Evolutionary conservation across 35 echinoderm and acorn worm species (phyloP), one percentile per base, ranked within the genome.

Genomic region (Heliocidaris erythrogramma): DNA sequence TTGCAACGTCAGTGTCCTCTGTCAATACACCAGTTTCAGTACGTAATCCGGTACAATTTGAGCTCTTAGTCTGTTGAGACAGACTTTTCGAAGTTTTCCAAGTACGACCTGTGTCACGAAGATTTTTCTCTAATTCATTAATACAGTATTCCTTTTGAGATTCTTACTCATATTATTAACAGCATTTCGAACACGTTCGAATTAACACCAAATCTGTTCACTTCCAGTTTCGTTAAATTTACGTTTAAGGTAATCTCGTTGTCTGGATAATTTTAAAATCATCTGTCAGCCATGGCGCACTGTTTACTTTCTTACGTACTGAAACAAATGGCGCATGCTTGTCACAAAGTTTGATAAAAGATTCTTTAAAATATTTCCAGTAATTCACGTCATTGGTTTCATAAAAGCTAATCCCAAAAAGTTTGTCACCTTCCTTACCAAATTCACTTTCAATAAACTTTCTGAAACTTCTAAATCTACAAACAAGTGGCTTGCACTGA

Each of bases 1-100:
- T 88, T 13, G 86, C 86, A 16, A 88, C 30, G n/a, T n/a, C n/a
- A n/a, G n/a, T n/a, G n/a, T n/a, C n/a, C n/a, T n/a, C n/a, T n/a
- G n/a, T n/a, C n/a, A 88, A 88, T 88, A 88, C 35, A 42, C 3
- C 35, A 1, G 35, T 42, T 42, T 3, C n/a, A n/a, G n/a, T n/a
- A n/a, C n/a, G n/a, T n/a, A n/a, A n/a, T n/a, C n/a, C n/a, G n/a
- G n/a, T n/a, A n/a, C n/a, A n/a, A n/a, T n/a, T n/a, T n/a, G n/a
- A n/a, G n/a, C n/a, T n/a, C n/a, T n/a, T n/a, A n/a, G n/a, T n/a
- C n/a, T n/a, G n/a, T 31, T n/a, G n/a, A n/a, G n/a, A n/a, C 89
- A 91, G 48, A 91, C 89, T 91, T 91, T 91, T 91, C 24, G 31
- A 91, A 91, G 89, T 91, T 91, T 91, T 91, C 89, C 89, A 91